These are phyloP conservation scores for Tyria jacobaeae DNA, from an alignment of 2,888 invertebrate species.

Conservation along the genomic window DNA sequence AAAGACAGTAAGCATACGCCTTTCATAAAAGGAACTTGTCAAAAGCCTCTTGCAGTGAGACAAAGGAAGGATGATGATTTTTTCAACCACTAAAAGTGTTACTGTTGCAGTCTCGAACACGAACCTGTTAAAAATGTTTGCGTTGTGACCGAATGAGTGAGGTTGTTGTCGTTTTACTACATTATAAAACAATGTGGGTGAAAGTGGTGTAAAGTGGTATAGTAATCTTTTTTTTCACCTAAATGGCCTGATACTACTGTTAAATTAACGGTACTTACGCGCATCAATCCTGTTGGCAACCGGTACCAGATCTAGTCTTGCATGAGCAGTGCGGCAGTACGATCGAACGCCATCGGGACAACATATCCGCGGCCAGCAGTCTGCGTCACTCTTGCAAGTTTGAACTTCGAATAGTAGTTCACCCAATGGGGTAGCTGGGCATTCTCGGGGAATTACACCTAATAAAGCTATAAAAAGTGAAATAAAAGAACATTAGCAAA, in stretches of 20 bases:
- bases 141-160: too few species aligned
- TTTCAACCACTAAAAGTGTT: background rate
- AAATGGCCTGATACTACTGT: background rate
- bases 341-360: conserved; percentile 90
- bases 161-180: too few species aligned
- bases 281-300: conserved; percentile 88
- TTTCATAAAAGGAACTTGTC: too few species aligned
- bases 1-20: too few species aligned
- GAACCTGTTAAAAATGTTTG: too few species aligned
- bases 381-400: conserved; percentile 88
- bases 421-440: conserved; percentile 89
- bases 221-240: too few species aligned
- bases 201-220: too few species aligned
- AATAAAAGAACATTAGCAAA: too few species aligned
- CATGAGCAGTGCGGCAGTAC: conserved; percentile 90
- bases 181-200: too few species aligned
- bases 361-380: conserved; percentile 92
- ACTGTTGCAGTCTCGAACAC: background rate
- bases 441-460: conserved; percentile 90
- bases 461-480: conserved; percentile 84
- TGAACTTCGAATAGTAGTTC: conserved; percentile 90
- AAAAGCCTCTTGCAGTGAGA: too few species aligned
- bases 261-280: conserved; percentile 78
- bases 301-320: conserved; percentile 88
- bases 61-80: background rate